Percentiles rank a stretch among this genome's conserved stretches.
These are phyloP conservation scores for Cantharis flavilabris DNA, from an alignment of 2,888 invertebrate species.

Conservation along the genomic window DNA sequence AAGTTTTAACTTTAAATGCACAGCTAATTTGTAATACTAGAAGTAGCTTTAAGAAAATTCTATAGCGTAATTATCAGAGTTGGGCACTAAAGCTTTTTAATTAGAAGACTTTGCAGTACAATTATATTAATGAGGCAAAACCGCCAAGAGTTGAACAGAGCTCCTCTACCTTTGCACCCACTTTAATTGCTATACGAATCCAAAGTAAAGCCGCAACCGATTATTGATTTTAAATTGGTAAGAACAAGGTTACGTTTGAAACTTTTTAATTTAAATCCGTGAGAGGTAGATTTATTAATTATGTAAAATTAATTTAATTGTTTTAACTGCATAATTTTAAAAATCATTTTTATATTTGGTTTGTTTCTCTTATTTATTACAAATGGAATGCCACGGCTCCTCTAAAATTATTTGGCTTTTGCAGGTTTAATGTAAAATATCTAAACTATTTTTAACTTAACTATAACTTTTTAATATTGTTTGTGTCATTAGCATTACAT, in stretches of 20 bases:
- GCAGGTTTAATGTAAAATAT: background rate
- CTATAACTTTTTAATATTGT: background rate
- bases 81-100: conserved; percentile 17
- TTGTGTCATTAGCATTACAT: background rate
- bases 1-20: background rate
- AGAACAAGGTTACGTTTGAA: background rate
- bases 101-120: conserved; percentile 15
- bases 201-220: background rate
- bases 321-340: background rate
- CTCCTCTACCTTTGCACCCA: conserved; percentile 12
- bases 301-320: background rate
- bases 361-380: background rate
- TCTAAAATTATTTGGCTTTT: background rate
- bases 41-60: conserved; percentile 5
- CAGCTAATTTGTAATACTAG: conserved; percentile 3
- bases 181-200: conserved; percentile 15
- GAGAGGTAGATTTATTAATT: background rate
- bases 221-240: conserved; percentile 1
- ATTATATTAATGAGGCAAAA: conserved; percentile 20
- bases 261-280: background rate
- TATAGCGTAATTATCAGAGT: conserved; percentile 8
- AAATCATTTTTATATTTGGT: too few species aligned
- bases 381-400: background rate
- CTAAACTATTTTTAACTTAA: background rate
- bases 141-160: conserved; percentile 9